Evolutionary conservation across 2,888 invertebrate genomes (phyloP), one percentile per base, ranked within the genome.

Genomic region (Prosapia bicincta): DNA sequence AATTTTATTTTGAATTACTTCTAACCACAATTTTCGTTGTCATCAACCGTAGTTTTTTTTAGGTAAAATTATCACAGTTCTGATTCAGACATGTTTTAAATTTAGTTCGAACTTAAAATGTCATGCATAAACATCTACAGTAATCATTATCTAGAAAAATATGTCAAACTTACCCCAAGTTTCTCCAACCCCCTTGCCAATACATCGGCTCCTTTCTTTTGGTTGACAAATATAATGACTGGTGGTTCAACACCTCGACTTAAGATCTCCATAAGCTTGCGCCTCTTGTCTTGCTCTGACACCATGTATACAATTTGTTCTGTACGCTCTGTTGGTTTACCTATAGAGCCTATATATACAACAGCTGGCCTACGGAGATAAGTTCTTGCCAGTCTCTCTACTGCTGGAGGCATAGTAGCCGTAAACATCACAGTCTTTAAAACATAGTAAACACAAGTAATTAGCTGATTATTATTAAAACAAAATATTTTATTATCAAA

Each of bases 141-240:
- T n/a, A n/a, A n/a, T n/a, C n/a, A n/a, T n/a, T n/a, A n/a, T n/a
- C n/a, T n/a, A n/a, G n/a, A n/a, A n/a, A n/a, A n/a, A n/a, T n/a
- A n/a, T n/a, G n/a, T 30, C 5, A 74, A 78, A 86, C 88, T 84
- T 84, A 90, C 90, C 15, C 97, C 96, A 82, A 99, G 90, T 86
- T 99, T 99, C 85, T 98, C 98, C 84, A 99, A 88, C 66, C 98
- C 97, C 85, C 97, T 96, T 30, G 98, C 98, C 84, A 99, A 88
- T 1, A 99, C 95, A 85, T 99, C 99, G 0, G 98, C 99, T 77
- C 99, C 99, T 86, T 98, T 99, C 92, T 99, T 99, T 86, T 99
- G 99, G 86, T 99, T 99, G 82, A 99, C 99, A 85, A 99, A 99
- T 83, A 99, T 98, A 82, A 99, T 99, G 80, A 99, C 94, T 0